Conservation (phyloP, 2,888 invertebrate species). For the Melanotus villosus region DNA sequence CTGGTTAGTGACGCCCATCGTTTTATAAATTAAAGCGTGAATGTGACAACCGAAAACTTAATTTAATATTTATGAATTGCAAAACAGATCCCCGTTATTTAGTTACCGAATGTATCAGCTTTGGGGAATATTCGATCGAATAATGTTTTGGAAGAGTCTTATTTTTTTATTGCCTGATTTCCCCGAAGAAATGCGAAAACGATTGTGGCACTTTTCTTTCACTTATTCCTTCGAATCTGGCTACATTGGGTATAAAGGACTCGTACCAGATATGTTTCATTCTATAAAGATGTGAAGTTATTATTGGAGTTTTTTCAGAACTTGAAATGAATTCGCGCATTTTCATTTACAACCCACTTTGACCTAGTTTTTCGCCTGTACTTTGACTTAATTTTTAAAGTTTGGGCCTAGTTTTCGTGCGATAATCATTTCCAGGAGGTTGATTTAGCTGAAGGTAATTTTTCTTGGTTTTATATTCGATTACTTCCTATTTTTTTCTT, state of each 20-base stretch:
- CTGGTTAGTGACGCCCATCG: neutral
- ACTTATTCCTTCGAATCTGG: neutral
- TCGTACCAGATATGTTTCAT: neutral
- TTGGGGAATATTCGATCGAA: conserved; percentile 1
- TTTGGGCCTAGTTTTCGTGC: too few species aligned
- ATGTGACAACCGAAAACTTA: conserved; percentile 4
- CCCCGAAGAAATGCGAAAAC: conserved; percentile 12
- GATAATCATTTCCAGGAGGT: too few species aligned
- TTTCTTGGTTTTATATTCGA: too few species aligned
- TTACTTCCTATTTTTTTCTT: too few species aligned
- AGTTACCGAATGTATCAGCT: conserved; percentile 5
- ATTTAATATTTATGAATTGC: conserved; percentile 14
- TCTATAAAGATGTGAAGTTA: neutral
- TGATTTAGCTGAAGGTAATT: too few species aligned
- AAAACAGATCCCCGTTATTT: conserved; percentile 4
- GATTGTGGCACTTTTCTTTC: neutral
- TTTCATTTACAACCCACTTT: too few species aligned
- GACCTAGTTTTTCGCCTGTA: too few species aligned
- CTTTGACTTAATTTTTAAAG: too few species aligned
- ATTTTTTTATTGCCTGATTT: conserved; percentile 20
- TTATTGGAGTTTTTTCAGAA: too few species aligned
- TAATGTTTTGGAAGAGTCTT: conserved; percentile 8
- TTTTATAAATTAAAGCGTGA: conserved; percentile 7
- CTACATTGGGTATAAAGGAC: neutral
- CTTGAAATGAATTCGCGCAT: too few species aligned